A percentile compares a stretch with the other conserved stretches of the same genome.
phyloP scores from a whole-genome alignment of 1,140 invertebrate species.

The Zaprionus lachaisei region DNA sequence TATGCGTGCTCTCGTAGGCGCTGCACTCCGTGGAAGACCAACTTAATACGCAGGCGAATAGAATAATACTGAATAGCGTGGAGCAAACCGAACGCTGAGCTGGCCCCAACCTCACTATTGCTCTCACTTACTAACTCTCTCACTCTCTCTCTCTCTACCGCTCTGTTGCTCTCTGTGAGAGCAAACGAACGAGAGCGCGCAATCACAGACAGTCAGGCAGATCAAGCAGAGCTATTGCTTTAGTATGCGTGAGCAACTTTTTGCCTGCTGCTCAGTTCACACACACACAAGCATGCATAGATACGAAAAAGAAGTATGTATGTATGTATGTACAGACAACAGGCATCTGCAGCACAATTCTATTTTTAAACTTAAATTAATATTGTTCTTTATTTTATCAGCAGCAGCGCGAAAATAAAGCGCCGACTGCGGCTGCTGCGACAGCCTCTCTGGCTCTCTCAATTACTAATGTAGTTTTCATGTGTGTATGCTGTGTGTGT shows the following conservation, averaged over 20 bases:
- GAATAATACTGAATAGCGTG: slow-evolving; percentile 75
- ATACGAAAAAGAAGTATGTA: slow-evolving; percentile 13
- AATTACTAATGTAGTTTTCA: slow-evolving; percentile 15
- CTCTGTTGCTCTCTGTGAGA: slow-evolving; percentile 14
- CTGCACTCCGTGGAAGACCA: slow-evolving; percentile 62
- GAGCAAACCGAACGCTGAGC: slow-evolving; percentile 48
- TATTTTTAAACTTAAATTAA: slow-evolving; percentile 83
- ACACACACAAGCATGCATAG: slow-evolving; percentile 13
- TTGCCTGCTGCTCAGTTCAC: slow-evolving; percentile 41
- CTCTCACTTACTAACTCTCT: background rate
- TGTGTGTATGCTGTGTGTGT: slow-evolving; percentile 15
- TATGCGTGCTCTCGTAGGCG: slow-evolving; percentile 46
- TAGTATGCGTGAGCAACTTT: slow-evolving; percentile 55
- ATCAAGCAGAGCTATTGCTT: slow-evolving; percentile 43
- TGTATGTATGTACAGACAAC: slow-evolving; percentile 61
- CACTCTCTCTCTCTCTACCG: background rate
- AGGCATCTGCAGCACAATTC: slow-evolving; percentile 77
- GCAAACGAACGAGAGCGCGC: slow-evolving; percentile 44
- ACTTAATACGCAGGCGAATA: slow-evolving; percentile 75
- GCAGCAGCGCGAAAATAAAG: slow-evolving; percentile 76
- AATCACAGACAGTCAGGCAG: slow-evolving; percentile 57
- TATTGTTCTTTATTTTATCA: slow-evolving; percentile 83
- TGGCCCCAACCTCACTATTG: slow-evolving; percentile 34
- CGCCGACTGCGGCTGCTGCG: slow-evolving; percentile 64
- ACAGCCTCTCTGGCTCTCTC: slow-evolving; percentile 30